phyloP scores from a whole-genome alignment of 1,140 invertebrate species.

The Bradysia coprophila region DNA sequence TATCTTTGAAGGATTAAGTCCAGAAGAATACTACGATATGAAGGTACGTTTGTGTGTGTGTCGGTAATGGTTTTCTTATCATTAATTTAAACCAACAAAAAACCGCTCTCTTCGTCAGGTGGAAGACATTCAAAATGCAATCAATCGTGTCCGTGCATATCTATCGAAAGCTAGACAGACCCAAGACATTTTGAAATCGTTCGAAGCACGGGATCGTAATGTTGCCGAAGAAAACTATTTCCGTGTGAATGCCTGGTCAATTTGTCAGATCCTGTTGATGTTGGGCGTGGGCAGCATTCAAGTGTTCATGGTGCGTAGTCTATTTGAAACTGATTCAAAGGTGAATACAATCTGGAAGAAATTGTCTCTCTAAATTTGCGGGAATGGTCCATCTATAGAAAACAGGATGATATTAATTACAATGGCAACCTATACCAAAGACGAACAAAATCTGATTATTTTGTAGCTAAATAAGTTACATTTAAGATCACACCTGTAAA shows the following conservation, averaged over 20 bases:
- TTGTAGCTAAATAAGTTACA: too few relatives aligned
- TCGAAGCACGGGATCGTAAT: constrained; percentile 60
- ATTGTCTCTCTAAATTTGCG: constrained; percentile 7
- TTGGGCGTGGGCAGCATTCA: constrained; percentile 44
- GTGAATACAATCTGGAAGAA: constrained; percentile 31
- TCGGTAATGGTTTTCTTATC: not conserved
- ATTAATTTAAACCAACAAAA: not conserved
- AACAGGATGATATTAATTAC: too few relatives aligned
- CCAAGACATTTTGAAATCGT: constrained; percentile 51
- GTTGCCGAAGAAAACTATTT: constrained; percentile 55
- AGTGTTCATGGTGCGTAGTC: constrained; percentile 41
- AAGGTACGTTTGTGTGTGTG: constrained; percentile 16
- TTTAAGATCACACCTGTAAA: too few relatives aligned
- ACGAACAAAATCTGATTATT: too few relatives aligned
- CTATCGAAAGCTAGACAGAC: constrained; percentile 41
- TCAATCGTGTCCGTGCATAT: constrained; percentile 35
- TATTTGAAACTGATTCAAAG: constrained; percentile 44
- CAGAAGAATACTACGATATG: constrained; percentile 37
- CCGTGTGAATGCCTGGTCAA: constrained; percentile 53
- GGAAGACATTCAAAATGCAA: constrained; percentile 39
- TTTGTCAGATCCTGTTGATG: constrained; percentile 50
- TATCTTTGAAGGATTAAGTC: constrained; percentile 18
- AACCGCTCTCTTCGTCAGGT: constrained; percentile 9
- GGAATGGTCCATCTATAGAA: too few relatives aligned
- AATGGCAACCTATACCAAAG: too few relatives aligned